Percentiles rank a stretch among this genome's conserved stretches.
These are phyloP conservation scores for Pseudococcus longispinus DNA, from an alignment of 2,888 invertebrate species.

Conservation along the genomic window DNA sequence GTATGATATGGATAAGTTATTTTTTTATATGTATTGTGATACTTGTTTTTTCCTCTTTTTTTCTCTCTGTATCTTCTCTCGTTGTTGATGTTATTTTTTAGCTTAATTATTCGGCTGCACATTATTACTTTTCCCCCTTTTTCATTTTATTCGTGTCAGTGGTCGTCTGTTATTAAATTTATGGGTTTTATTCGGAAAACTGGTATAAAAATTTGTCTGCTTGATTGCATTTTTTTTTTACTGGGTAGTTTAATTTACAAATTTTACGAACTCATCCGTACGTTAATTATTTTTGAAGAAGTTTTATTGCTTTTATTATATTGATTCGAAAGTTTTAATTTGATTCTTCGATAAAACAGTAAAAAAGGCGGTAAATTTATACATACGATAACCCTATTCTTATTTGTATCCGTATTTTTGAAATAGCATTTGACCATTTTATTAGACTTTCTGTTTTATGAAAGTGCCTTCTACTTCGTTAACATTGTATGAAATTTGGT, in stretches of 20 bases:
- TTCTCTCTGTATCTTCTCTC: background rate
- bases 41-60: background rate
- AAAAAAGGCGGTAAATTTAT: too few relatives aligned
- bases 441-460: background rate
- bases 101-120: background rate
- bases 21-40: background rate
- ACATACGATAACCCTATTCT: too few relatives aligned
- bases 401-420: background rate
- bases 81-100: background rate
- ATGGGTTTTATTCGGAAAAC: too few relatives aligned
- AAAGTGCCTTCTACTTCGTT: background rate
- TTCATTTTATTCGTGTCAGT: background rate
- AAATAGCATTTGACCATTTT: background rate
- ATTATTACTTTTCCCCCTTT: background rate
- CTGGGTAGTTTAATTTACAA: too few relatives aligned
- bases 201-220: too few relatives aligned
- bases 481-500: background rate
- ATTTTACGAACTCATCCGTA: background rate
- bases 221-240: too few relatives aligned
- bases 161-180: background rate
- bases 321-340: background rate
- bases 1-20: background rate
- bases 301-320: background rate
- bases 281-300: background rate
- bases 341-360: background rate